phyloP scores from a whole-genome alignment of 2,113 vertebrate species.

The Calyptomena viridis region DNA sequence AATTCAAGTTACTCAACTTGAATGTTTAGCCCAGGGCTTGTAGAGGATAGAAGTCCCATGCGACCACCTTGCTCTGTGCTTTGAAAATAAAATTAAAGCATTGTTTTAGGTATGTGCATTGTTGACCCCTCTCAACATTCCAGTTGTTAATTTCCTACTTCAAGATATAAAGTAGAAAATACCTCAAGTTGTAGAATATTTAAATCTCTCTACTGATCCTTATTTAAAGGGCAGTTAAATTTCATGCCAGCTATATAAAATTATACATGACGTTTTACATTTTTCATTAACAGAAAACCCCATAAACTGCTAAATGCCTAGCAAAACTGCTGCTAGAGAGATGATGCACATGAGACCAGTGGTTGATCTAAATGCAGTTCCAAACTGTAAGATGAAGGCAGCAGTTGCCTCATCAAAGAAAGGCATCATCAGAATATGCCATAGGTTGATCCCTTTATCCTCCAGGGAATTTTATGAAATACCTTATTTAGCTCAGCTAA shows the following conservation, averaged over 20 bases:
- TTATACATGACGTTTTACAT: neutral
- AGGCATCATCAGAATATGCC: neutral
- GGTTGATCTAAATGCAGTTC: neutral
- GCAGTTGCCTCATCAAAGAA: neutral
- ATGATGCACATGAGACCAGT: neutral
- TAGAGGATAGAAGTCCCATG: neutral
- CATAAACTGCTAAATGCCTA: neutral
- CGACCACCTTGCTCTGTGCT: neutral
- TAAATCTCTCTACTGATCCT: neutral
- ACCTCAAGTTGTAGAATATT: neutral
- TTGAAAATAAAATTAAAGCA: neutral
- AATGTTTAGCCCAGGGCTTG: conserved; percentile 1
- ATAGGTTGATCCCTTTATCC: neutral
- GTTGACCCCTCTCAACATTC: neutral
- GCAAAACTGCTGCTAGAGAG: neutral
- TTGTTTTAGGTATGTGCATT: neutral
- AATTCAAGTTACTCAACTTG: conserved; percentile 5
- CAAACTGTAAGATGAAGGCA: neutral
- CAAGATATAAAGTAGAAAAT: neutral
- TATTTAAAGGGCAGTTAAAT: neutral
- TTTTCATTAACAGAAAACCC: neutral
- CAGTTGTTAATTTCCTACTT: neutral
- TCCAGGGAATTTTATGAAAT: neutral
- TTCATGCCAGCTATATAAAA: neutral
- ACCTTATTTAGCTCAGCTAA: neutral